These are phyloP conservation scores for Drosophila seclusa DNA, from an alignment of 2,888 invertebrate genomes.

Conservation along the genomic window DNA sequence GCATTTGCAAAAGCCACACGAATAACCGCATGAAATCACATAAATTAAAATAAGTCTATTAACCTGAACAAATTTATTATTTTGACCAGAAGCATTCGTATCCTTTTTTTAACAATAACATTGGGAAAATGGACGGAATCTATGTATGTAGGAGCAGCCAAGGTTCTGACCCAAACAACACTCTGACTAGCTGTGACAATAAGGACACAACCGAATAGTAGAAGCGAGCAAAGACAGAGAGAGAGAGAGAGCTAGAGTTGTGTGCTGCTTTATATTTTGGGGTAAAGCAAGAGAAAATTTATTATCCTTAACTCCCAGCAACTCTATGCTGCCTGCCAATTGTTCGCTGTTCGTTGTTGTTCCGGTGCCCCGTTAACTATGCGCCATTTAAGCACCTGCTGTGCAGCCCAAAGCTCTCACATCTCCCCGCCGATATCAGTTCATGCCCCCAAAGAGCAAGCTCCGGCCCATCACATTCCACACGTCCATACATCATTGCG, in stretches of 20 bases:
- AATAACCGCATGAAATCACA: constrained; percentile 78
- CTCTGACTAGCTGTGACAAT: constrained; percentile 49
- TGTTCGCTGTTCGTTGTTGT: constrained; percentile 54
- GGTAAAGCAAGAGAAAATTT: constrained; percentile 68
- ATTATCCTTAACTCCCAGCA: constrained; percentile 68
- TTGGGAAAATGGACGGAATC: not conserved
- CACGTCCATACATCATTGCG: constrained; percentile 75
- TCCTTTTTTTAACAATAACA: constrained; percentile 2
- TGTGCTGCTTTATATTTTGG: constrained; percentile 54
- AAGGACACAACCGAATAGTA: constrained; percentile 15
- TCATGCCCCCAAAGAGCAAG: not conserved
- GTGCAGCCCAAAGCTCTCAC: constrained; percentile 61
- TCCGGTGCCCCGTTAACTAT: constrained; percentile 72
- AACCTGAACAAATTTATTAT: constrained; percentile 83
- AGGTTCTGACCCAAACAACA: constrained; percentile 20
- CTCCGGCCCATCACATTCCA: constrained; percentile 22
- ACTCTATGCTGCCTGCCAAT: constrained; percentile 47
- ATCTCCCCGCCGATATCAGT: constrained; percentile 29
- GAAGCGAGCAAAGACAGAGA: not conserved
- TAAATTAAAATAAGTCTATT: constrained; percentile 83
- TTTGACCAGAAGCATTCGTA: constrained; percentile 68
- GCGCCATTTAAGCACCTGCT: constrained; percentile 78
- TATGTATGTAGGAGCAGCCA: constrained; percentile 1
- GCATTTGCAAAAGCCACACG: constrained; percentile 78
- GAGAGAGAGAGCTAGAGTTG: not conserved